A percentile compares a stretch with the other conserved stretches of the same genome.
These are phyloP conservation scores for Cnemophilus loriae DNA, from an alignment of 2,113 vertebrate genomes.

Conservation along the genomic window DNA sequence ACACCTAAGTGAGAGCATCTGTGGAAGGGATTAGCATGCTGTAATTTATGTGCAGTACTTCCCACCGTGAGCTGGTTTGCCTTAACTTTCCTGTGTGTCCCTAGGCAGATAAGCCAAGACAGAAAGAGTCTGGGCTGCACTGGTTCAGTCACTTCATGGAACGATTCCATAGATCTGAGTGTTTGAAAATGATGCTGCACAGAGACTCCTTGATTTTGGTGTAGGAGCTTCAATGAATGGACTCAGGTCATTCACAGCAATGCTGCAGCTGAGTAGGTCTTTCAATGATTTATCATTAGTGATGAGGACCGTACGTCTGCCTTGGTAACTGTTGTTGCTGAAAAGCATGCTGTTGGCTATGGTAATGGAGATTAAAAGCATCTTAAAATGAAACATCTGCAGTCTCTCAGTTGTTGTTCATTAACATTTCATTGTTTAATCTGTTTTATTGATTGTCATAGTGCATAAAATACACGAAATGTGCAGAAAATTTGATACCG, in stretches of 20 bases:
- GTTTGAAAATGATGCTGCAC: neutral
- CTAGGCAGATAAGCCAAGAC: neutral
- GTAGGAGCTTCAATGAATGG: neutral
- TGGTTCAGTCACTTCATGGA: neutral
- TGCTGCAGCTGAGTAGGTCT: neutral
- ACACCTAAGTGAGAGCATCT: slow-evolving; percentile 44
- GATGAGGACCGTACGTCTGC: neutral
- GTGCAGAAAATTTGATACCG: neutral
- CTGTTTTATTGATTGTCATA: slow-evolving; percentile 37
- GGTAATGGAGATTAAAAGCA: slow-evolving; percentile 14
- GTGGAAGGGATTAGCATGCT: slow-evolving; percentile 32
- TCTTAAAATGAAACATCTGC: slow-evolving; percentile 28
- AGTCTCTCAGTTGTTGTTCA: neutral
- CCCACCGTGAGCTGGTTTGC: neutral
- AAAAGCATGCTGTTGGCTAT: neutral
- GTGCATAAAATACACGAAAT: slow-evolving; percentile 7
- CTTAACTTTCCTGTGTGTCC: neutral
- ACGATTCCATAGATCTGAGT: neutral
- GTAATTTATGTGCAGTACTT: slow-evolving; percentile 7
- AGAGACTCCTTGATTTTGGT: neutral
- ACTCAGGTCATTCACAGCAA: neutral
- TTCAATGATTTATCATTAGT: neutral
- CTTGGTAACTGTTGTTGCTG: neutral
- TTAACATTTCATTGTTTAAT: slow-evolving; percentile 24
- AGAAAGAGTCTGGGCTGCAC: neutral